Percentiles rank a stretch among this genome's conserved stretches.
phyloP scores from a whole-genome alignment of 2,888 invertebrate species.

The Coleophora deauratella region DNA sequence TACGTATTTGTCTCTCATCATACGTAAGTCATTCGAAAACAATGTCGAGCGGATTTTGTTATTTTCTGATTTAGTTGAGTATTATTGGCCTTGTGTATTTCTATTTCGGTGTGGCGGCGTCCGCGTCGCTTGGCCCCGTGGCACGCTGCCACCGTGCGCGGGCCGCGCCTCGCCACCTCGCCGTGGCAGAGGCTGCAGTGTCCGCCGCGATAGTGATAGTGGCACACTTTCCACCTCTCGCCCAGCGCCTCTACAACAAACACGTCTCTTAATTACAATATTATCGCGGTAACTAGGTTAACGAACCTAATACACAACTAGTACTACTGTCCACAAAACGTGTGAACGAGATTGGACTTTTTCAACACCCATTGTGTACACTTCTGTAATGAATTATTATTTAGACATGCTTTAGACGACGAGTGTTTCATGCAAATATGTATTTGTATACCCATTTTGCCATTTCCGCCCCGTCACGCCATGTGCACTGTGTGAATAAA shows the following conservation, averaged over 20 bases:
- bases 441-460: slow-evolving; percentile 47
- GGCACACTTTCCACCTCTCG: slow-evolving; percentile 51
- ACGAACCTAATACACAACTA: slow-evolving; percentile 54
- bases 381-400: slow-evolving; percentile 28
- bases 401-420: slow-evolving; percentile 27
- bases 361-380: slow-evolving; percentile 47
- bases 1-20: not conserved
- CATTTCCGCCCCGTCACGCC: slow-evolving; percentile 65
- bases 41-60: slow-evolving; percentile 1
- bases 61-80: slow-evolving; percentile 20
- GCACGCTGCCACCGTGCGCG: slow-evolving; percentile 47
- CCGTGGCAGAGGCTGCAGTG: slow-evolving; percentile 25
- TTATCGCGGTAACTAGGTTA: slow-evolving; percentile 65
- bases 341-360: slow-evolving; percentile 53
- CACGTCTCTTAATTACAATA: slow-evolving; percentile 53
- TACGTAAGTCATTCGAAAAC: not conserved
- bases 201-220: slow-evolving; percentile 26
- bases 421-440: slow-evolving; percentile 42
- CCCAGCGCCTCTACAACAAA: slow-evolving; percentile 16
- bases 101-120: slow-evolving; percentile 43
- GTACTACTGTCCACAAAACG: slow-evolving; percentile 38
- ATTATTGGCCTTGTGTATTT: slow-evolving; percentile 60
- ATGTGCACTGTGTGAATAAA: slow-evolving; percentile 56
- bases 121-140: slow-evolving; percentile 30
- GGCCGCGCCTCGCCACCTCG: slow-evolving; percentile 20